Evolutionary conservation across 2,888 invertebrate genomes (phyloP).

Genomic region (Eueremaeus valkanovi): DNA sequence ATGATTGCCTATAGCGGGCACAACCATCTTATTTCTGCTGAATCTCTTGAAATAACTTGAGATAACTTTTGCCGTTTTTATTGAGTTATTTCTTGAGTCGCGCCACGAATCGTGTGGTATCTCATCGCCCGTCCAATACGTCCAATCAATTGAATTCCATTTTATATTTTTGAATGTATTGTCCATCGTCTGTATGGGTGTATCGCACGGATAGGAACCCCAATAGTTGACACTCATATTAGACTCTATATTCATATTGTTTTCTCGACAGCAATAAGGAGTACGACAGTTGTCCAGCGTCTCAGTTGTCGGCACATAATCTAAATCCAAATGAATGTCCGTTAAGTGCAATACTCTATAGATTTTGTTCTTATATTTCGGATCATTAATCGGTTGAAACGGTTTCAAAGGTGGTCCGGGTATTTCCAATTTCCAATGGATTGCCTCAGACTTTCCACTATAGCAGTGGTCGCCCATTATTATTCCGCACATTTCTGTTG

Average conservation of each 20-base stretch:
- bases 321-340: slow-evolving; percentile 92
- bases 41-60: slow-evolving; percentile 40
- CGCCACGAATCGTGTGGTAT: slow-evolving; percentile 54
- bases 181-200: slow-evolving; percentile 85
- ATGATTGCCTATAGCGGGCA: slow-evolving; percentile 52
- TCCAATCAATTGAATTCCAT: slow-evolving; percentile 56
- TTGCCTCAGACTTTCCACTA: not conserved
- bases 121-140: slow-evolving; percentile 54
- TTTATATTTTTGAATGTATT: slow-evolving; percentile 66
- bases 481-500: slow-evolving; percentile 5
- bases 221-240: slow-evolving; percentile 84
- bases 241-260: slow-evolving; percentile 69
- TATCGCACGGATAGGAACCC: slow-evolving; percentile 95
- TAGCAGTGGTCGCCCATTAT: slow-evolving; percentile 7
- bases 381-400: not conserved
- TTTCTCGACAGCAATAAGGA: slow-evolving; percentile 77
- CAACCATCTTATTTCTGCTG: slow-evolving; percentile 52
- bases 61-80: slow-evolving; percentile 39
- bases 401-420: not conserved
- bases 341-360: slow-evolving; percentile 71
- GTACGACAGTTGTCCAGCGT: slow-evolving; percentile 89
- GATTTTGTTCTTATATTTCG: not conserved
- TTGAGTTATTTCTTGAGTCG: slow-evolving; percentile 35
- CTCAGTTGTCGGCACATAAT: slow-evolving; percentile 69
- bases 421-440: slow-evolving; percentile 1